A percentile compares a stretch with the other conserved stretches of the same genome.
Conservation (phyloP, 2,797 vertebrate genomes). For the Thripadectes ignobilis region DNA sequence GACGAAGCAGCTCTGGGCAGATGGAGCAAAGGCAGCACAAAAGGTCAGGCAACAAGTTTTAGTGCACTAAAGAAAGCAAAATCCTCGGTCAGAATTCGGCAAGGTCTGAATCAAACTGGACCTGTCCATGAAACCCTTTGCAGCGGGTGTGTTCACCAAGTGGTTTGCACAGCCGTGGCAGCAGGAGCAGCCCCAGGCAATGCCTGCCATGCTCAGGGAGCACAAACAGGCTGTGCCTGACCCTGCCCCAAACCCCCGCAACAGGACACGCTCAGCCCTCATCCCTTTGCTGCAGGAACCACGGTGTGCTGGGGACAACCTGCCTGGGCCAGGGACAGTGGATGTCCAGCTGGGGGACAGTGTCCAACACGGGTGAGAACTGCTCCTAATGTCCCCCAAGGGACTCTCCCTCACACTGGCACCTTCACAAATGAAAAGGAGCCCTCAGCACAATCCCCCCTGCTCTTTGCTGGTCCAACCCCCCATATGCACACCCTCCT, state of each 20-base stretch:
- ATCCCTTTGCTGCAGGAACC: not conserved
- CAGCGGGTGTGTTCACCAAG: not conserved
- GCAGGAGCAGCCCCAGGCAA: not conserved
- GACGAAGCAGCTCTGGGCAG: not conserved
- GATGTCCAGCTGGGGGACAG: not conserved
- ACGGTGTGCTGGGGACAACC: not conserved
- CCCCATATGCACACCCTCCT: too few species aligned
- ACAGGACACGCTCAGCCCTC: not conserved
- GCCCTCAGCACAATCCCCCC: not conserved
- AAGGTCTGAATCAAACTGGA: not conserved
- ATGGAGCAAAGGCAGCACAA: not conserved
- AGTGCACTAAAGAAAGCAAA: not conserved
- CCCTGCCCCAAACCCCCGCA: not conserved
- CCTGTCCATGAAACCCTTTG: not conserved
- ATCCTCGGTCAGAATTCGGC: not conserved
- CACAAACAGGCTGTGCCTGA: not conserved
- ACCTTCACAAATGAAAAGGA: not conserved
- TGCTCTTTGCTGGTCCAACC: not conserved
- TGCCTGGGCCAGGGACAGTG: accelerated
- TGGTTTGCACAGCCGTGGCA: not conserved
- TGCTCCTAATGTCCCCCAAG: not conserved
- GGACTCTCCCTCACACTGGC: not conserved
- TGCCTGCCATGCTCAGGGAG: not conserved
- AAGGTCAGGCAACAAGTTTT: not conserved
- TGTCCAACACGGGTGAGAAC: not conserved